Conservation (phyloP, 2,888 invertebrate genomes). For the Melinopterus prodromus region DNA sequence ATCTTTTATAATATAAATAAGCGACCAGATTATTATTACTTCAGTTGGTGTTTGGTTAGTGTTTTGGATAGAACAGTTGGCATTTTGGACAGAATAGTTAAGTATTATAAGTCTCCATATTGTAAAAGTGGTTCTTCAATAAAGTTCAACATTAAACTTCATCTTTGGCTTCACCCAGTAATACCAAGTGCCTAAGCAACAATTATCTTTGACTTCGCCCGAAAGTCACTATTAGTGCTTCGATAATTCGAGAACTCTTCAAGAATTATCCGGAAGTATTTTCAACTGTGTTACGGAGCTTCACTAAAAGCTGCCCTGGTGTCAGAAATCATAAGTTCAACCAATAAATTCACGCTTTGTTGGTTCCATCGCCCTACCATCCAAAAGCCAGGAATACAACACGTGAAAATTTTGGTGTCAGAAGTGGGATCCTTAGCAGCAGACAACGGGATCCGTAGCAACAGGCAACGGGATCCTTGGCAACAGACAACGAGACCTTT, state of each 20-base stretch:
- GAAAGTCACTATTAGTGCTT: too few relatives aligned
- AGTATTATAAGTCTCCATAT: too few relatives aligned
- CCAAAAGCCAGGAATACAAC: not conserved
- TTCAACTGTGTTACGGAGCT: not conserved
- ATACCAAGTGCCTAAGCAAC: not conserved
- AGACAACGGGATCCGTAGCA: too few relatives aligned
- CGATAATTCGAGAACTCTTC: too few relatives aligned
- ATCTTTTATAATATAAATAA: not conserved
- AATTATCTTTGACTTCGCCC: not conserved
- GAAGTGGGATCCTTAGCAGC: constrained; percentile 4
- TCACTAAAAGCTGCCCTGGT: not conserved
- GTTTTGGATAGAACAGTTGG: too few relatives aligned
- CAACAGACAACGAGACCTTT: not conserved
- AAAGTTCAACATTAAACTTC: not conserved
- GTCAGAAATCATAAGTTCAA: not conserved
- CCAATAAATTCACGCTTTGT: not conserved
- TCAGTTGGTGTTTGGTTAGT: too few relatives aligned
- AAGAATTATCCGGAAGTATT: too few relatives aligned
- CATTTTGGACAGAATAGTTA: not conserved
- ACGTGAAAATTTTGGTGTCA: constrained; percentile 4
- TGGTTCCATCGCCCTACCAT: not conserved
- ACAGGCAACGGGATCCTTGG: too few relatives aligned
- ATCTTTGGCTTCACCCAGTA: not conserved
- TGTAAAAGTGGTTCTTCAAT: not conserved
- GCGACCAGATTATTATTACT: not conserved